A percentile compares a stretch with the other conserved stretches of the same genome.
These are phyloP conservation scores for Athene cunicularia DNA, from an alignment of 2,113 vertebrate species.

Conservation along the genomic window DNA sequence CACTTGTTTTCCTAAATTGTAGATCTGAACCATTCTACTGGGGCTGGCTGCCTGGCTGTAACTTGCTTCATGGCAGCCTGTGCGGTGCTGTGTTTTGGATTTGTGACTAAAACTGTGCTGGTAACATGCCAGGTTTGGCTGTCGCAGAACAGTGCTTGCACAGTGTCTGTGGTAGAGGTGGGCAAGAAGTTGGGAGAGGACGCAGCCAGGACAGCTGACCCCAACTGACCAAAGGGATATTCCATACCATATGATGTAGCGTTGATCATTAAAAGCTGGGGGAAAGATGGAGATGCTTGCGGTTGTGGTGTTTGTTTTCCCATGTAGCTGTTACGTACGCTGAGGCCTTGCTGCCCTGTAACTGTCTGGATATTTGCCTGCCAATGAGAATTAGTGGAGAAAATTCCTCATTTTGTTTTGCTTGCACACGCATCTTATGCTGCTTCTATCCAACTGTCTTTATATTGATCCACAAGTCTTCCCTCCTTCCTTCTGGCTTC, in stretches of 20 bases:
- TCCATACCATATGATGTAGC: background rate
- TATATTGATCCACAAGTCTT: background rate
- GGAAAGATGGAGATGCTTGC: background rate
- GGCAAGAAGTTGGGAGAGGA: background rate
- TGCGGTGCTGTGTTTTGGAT: background rate
- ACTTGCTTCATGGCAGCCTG: background rate
- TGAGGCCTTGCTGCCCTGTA: background rate
- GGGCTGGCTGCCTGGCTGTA: background rate
- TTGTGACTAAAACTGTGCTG: background rate
- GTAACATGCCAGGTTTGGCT: background rate
- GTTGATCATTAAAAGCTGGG: background rate
- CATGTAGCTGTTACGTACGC: fast-evolving
- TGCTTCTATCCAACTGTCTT: background rate
- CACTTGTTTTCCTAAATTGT: background rate
- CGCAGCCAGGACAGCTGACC: background rate
- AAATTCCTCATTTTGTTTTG: background rate
- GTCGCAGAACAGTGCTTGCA: background rate
- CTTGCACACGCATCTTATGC: background rate
- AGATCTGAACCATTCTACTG: background rate
- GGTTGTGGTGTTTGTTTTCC: background rate
- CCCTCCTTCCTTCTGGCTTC: background rate
- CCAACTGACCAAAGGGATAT: background rate
- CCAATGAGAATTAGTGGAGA: background rate
- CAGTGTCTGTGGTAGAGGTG: background rate
- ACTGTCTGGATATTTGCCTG: background rate